These are phyloP conservation scores for Silvanus unidentatus DNA, from an alignment of 2,888 invertebrate genomes.

Conservation along the genomic window DNA sequence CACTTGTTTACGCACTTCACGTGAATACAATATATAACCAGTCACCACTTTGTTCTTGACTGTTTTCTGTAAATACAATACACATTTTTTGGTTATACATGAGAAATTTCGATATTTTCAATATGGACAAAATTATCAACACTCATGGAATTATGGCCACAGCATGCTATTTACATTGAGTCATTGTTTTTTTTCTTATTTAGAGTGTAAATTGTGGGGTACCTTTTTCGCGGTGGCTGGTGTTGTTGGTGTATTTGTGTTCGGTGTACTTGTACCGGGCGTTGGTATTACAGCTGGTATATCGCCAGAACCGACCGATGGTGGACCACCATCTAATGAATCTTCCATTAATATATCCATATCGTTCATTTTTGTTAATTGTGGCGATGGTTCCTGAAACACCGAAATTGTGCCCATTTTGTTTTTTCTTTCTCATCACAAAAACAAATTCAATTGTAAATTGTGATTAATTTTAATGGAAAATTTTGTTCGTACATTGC, in stretches of 20 bases:
- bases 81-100: neutral
- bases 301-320: constrained; percentile 78
- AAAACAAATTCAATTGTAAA: too few relatives aligned
- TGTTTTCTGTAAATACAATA: constrained; percentile 42
- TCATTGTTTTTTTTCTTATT: too few relatives aligned
- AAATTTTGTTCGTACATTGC: constrained; percentile 15
- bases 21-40: constrained; percentile 96
- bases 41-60: constrained; percentile 80
- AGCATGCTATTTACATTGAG: too few relatives aligned
- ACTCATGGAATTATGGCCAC: neutral
- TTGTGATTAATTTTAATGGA: neutral
- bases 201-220: constrained; percentile 5
- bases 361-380: constrained; percentile 57
- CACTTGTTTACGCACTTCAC: constrained; percentile 89
- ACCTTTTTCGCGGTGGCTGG: constrained; percentile 21
- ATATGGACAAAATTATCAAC: neutral
- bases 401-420: too few relatives aligned
- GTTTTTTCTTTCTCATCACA: too few relatives aligned
- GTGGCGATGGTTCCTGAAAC: constrained; percentile 52
- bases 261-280: constrained; percentile 37
- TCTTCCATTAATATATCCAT: constrained; percentile 68
- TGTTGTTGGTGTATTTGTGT: constrained; percentile 24
- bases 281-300: constrained; percentile 48
- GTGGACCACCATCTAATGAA: constrained; percentile 72
- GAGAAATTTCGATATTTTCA: too few relatives aligned